These are phyloP conservation scores for Sussaba pulchella DNA, from an alignment of 2,888 invertebrate species.

Conservation along the genomic window DNA sequence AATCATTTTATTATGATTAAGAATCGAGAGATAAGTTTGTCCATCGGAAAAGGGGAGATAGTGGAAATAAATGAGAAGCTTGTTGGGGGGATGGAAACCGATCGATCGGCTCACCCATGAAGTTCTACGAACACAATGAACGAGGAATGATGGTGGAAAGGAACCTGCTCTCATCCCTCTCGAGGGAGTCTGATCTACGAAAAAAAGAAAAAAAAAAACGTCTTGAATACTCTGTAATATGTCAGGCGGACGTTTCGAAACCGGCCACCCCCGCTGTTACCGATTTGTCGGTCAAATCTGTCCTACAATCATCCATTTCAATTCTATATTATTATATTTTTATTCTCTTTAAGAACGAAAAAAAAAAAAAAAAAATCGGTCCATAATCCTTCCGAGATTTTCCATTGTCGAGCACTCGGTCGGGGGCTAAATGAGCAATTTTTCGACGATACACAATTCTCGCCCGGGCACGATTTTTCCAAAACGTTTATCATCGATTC, in stretches of 20 bases:
- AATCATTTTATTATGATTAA: no score
- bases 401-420: constrained; percentile 17
- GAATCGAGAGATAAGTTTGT: no score
- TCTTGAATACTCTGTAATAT: constrained; percentile 4
- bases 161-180: constrained; percentile 22
- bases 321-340: constrained; percentile 1
- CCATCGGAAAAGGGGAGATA: background rate
- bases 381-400: background rate
- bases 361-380: constrained; percentile 1
- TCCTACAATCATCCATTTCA: constrained; percentile 2
- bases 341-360: background rate
- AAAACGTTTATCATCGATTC: background rate
- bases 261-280: constrained; percentile 2
- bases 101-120: constrained; percentile 36
- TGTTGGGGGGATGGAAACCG: background rate
- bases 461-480: background rate
- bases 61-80: background rate
- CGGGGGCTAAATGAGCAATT: constrained; percentile 42
- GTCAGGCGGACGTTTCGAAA: background rate
- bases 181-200: background rate
- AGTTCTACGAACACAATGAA: constrained; percentile 20
- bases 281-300: constrained; percentile 17
- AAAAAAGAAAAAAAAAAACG: no score
- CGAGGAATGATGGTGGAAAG: background rate
- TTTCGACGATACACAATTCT: constrained; percentile 16